Base-by-base conservation (phyloP, 2,797 vertebrate species). In the Eidolon dupreanum region DNA sequence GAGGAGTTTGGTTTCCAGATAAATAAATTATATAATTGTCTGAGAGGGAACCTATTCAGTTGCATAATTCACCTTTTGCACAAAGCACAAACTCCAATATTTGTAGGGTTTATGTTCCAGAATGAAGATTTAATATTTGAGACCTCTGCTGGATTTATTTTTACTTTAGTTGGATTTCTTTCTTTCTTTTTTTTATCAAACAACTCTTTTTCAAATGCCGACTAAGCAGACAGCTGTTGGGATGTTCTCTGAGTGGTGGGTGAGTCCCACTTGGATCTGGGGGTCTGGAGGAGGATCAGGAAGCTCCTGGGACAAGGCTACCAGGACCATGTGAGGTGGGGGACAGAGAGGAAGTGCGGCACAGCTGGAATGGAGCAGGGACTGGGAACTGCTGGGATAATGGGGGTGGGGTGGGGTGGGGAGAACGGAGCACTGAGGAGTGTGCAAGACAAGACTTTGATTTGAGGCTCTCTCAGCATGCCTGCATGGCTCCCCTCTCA, bases 1-100 rank as follows among this genome's bases (percentile, higher is more conserved):
- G 95, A 95, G 95, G 96, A 33, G 92, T 86, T 41, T 57, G 74
- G 12, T 65, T 43, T 86, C 49, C 73, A 97, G 93, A 92, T 92
- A 85, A 59, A 85, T 90, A 73, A 79, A 92, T 88, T 75, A 71
- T 43, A n/a, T 13, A 49, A 38, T 73, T n/a, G 4, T 38, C 65
- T 31, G 87, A 57, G 84, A 87, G 95, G 19, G 85, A 36, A 33
- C 46, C 93, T 65, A 88, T 31, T 49, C 6, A 5, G 55, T 74
- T 71, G 2, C 9, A 9, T 92, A 70, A 38, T 55, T 96, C 75
- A 87, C 57, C 55, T 17, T 36, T 81, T 46, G 46, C 53, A n/a
- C 77, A 78, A 78, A 77, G 65, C 22, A 70, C 33, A 84, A 57
- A 71, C 26, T 17, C 86, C 59, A 70, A 55, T 79, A 79, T 95